Base-by-base conservation (phyloP, 92 coral and sea anemone genomes). In the Epizoanthus stellaris region DNA sequence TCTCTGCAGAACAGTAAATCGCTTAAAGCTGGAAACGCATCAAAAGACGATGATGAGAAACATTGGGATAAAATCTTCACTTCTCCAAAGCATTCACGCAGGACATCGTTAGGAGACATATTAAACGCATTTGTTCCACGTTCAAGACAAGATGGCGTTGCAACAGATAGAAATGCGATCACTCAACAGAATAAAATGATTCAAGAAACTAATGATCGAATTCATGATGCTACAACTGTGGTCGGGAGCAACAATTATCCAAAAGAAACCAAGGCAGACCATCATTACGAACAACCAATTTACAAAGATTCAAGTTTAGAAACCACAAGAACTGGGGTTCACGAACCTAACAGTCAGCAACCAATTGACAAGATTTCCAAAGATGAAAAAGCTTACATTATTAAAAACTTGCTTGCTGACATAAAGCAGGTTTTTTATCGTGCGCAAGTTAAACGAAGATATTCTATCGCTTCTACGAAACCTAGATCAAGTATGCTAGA, bases 391-490 rank as follows among this genome's bases (percentile, higher is more conserved):
- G 56, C 42, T 45, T 19, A 9, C 30, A 17, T 5, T 36, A 52
- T 10, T 20, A 39, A 19, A 52, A 76, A 19, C 14, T n/a, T 76
- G 19, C 82, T 59, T 17, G 57, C 39, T 16, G 70, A 60, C 38
- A 54, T 60, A 10, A 76, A 30, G 64, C 69, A 76, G 20, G 67
- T 16, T 52, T 16, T 76, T 42, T 4, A 60, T 30, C 42, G 69
- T 10, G 57, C 82, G 8, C 58, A 76, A 40, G 21, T 52, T 5
- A 68, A 39, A 36, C 73, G 73, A n/a, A 76, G 82, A 20, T 39
- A 76, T 47, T 59, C 68, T 17, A 60, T 76, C 56, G 82, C 69
- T 59, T 39, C 53, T 13, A 76, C 34, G 15, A n/a, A 39, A 38
- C 47, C 64, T 20, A 52, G 39, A 15, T 19, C 30, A 3, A 54